Conservation (phyloP, 2,888 invertebrate species). For the Glaucopsyche alexis region DNA sequence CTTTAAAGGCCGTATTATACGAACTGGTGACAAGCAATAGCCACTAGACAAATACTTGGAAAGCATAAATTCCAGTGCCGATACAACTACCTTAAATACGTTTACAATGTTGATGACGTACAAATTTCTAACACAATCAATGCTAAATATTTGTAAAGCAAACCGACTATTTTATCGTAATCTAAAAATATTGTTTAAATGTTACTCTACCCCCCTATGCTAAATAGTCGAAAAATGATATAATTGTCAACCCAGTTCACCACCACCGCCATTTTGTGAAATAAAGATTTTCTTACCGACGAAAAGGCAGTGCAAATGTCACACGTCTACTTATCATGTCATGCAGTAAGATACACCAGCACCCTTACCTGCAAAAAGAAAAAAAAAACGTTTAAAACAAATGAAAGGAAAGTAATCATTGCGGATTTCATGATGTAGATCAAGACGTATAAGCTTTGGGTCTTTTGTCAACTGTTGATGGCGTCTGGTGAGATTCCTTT, state of each 20-base stretch:
- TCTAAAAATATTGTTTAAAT: too few species aligned
- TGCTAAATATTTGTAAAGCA: too few species aligned
- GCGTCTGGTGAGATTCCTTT: neutral
- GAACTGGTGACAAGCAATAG: neutral
- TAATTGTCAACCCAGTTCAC: neutral
- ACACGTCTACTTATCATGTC: constrained; percentile 72
- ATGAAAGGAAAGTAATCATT: neutral
- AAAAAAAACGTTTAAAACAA: constrained; percentile 35
- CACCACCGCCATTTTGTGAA: constrained; percentile 1
- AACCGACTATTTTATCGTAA: too few species aligned
- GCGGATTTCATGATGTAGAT: neutral
- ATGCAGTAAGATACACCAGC: constrained; percentile 59
- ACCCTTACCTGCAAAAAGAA: constrained; percentile 66
- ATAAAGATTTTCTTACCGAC: constrained; percentile 58
- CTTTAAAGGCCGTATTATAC: constrained; percentile 4
- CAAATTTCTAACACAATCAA: neutral
- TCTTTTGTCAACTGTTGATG: neutral
- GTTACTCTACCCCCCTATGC: too few species aligned
- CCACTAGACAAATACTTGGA: constrained; percentile 3
- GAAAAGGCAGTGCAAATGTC: constrained; percentile 59
- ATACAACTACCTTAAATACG: neutral
- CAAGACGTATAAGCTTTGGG: constrained; percentile 9
- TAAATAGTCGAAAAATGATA: neutral
- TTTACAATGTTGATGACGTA: neutral
- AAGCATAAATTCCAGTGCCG: neutral